These are phyloP conservation scores for Lamellibrachia satsuma DNA, from an alignment of 2,888 invertebrate species.

Conservation along the genomic window DNA sequence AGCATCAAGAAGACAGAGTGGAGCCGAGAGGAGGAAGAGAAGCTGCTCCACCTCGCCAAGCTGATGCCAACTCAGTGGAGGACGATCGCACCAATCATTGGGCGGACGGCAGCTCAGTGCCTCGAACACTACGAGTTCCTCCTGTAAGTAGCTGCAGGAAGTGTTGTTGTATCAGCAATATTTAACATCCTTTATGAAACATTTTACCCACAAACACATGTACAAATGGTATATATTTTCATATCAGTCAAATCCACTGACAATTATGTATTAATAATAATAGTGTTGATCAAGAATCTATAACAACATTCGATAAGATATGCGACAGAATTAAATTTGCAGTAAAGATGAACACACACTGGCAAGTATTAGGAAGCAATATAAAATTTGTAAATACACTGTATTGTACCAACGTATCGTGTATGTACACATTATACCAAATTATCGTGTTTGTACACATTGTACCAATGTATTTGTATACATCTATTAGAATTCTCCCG, in stretches of 20 bases:
- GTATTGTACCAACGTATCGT: too few relatives aligned
- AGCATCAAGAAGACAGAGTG: slow-evolving; percentile 99
- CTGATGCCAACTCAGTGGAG: slow-evolving; percentile 99
- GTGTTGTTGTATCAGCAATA: not conserved
- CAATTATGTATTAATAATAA: not conserved
- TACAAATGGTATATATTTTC: not conserved
- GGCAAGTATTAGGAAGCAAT: too few relatives aligned
- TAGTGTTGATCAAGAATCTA: not conserved
- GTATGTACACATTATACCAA: too few relatives aligned
- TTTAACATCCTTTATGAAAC: not conserved
- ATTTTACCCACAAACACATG: not conserved
- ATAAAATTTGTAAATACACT: too few relatives aligned
- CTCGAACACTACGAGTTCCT: slow-evolving; percentile 96
- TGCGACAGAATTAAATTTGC: too few relatives aligned
- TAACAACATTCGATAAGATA: too few relatives aligned
- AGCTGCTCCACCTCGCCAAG: slow-evolving; percentile 94
- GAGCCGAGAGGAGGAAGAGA: slow-evolving; percentile 99
- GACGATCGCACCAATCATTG: slow-evolving; percentile 98
- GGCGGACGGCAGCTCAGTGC: slow-evolving; percentile 98
- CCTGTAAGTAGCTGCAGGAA: slow-evolving; percentile 74
- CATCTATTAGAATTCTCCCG: not conserved
- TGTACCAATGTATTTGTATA: too few relatives aligned
- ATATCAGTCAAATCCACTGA: too few relatives aligned
- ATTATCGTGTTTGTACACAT: too few relatives aligned
- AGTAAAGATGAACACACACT: too few relatives aligned